phyloP scores from a whole-genome alignment of 2,797 vertebrate species.

The Poeciliopsis presidionis region DNA sequence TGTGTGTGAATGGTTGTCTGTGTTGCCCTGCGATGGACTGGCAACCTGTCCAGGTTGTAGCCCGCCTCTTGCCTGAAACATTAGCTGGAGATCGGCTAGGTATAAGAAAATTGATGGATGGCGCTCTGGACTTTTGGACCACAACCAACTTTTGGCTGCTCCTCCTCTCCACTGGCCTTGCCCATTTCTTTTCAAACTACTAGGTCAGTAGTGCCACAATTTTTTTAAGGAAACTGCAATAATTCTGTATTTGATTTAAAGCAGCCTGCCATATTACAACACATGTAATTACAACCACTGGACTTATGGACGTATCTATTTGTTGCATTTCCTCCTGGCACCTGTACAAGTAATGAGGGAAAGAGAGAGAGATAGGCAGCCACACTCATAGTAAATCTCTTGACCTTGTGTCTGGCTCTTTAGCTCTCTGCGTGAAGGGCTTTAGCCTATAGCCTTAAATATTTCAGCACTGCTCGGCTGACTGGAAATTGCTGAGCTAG shows the following conservation, averaged over 20 bases:
- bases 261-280: not conserved
- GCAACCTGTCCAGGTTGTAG: no score
- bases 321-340: slow-evolving; percentile 36
- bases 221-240: not conserved
- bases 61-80: no score
- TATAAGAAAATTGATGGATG: no score
- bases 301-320: slow-evolving; percentile 33
- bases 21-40: no score
- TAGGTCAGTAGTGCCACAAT: not conserved
- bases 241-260: not conserved
- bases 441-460: slow-evolving; percentile 73
- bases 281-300: not conserved
- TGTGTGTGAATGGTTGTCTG: no score
- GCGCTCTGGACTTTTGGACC: not conserved
- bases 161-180: not conserved
- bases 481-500: slow-evolving; percentile 72
- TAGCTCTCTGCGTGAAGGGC: slow-evolving; percentile 58
- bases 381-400: slow-evolving; percentile 51
- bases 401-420: slow-evolving; percentile 72
- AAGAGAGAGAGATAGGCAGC: slow-evolving; percentile 22
- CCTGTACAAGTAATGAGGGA: slow-evolving; percentile 12
- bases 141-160: no score
- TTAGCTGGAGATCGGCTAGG: no score
- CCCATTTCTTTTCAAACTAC: not conserved
- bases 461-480: slow-evolving; percentile 66